Conservation (phyloP, 2,113 vertebrate genomes). For the Alaudala cheleensis region DNA sequence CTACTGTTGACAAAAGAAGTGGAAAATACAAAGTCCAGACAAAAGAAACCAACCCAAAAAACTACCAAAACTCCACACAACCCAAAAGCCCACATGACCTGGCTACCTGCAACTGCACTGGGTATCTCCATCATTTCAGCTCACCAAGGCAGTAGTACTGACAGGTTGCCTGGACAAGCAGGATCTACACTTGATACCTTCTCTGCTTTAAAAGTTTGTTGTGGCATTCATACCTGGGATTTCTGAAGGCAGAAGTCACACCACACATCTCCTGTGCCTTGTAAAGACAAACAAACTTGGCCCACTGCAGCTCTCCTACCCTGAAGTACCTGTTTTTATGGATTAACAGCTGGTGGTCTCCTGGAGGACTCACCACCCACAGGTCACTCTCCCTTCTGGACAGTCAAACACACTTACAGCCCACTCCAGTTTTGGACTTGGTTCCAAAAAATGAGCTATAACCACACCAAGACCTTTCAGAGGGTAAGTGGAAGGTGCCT, state of each 20-base stretch:
- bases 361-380: neutral
- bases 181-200: neutral
- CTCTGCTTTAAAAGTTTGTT: neutral
- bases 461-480: neutral
- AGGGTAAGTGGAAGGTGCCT: neutral
- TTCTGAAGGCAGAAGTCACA: neutral
- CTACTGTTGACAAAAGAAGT: neutral
- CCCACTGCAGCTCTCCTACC: neutral
- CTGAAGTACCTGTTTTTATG: rapidly evolving
- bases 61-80: neutral
- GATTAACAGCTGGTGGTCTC: neutral
- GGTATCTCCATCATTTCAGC: neutral
- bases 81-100: neutral
- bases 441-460: neutral
- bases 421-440: neutral
- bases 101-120: neutral
- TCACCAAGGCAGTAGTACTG: neutral
- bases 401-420: neutral
- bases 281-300: neutral
- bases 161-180: neutral
- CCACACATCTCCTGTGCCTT: neutral
- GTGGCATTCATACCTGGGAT: neutral
- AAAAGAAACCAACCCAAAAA: neutral
- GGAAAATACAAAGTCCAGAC: neutral
- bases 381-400: neutral